phyloP scores from a whole-genome alignment of 2,888 invertebrate genomes.

The Epinotia ramella region DNA sequence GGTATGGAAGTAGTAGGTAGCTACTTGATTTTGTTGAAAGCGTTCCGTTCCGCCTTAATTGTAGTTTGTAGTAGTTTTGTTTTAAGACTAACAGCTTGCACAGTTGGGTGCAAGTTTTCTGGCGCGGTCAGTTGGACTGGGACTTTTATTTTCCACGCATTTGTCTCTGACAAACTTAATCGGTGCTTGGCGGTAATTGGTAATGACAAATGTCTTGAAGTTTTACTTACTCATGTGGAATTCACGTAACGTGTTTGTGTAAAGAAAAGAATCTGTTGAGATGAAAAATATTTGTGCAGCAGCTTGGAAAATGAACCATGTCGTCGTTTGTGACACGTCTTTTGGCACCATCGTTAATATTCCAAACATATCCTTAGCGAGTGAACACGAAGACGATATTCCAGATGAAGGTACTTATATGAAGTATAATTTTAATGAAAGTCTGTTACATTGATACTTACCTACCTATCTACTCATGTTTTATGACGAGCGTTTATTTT shows the following conservation, averaged over 20 bases:
- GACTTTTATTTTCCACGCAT: constrained; percentile 18
- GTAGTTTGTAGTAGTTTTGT: constrained; percentile 23
- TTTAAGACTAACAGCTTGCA: constrained; percentile 24
- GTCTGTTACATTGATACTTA: no score
- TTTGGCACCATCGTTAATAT: constrained; percentile 2
- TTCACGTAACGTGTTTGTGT: background rate
- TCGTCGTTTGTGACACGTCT: constrained; percentile 5
- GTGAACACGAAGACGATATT: background rate
- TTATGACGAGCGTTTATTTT: no score
- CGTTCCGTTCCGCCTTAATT: constrained; percentile 5
- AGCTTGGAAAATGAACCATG: constrained; percentile 9
- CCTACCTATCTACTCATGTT: no score
- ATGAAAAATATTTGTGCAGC: background rate
- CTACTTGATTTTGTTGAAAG: constrained; percentile 1
- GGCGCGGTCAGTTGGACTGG: constrained; percentile 14
- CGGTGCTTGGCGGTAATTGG: background rate
- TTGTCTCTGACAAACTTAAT: constrained; percentile 24
- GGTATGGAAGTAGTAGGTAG: background rate
- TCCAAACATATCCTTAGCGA: background rate
- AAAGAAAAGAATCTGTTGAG: background rate
- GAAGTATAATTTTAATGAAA: background rate
- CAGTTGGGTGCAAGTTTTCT: constrained; percentile 20
- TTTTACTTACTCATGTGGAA: background rate
- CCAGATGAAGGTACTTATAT: background rate
- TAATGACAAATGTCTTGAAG: background rate